phyloP scores from a whole-genome alignment of 2,888 invertebrate genomes.

The Tenthredo scrophulariae region DNA sequence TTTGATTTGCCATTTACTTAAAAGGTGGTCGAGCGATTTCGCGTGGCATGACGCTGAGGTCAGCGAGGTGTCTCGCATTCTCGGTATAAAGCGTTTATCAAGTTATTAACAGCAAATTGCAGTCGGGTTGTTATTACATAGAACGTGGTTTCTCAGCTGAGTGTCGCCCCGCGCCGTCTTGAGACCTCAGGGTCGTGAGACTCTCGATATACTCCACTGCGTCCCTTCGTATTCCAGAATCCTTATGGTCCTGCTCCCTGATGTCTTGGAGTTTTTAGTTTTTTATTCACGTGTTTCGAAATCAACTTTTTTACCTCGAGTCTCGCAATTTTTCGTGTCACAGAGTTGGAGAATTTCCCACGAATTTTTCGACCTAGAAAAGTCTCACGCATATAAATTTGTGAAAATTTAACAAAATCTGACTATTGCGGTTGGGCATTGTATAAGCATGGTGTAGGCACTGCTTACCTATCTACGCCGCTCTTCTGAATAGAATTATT shows the following conservation, averaged over 20 bases:
- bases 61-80: slow-evolving; percentile 52
- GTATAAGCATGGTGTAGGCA: background rate
- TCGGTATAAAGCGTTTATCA: slow-evolving; percentile 59
- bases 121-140: slow-evolving; percentile 61
- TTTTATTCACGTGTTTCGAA: background rate
- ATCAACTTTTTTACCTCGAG: background rate
- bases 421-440: background rate
- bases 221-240: slow-evolving; percentile 35
- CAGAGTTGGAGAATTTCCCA: background rate
- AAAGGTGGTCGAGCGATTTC: slow-evolving; percentile 52
- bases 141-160: slow-evolving; percentile 59
- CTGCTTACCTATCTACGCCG: background rate
- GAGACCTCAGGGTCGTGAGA: slow-evolving; percentile 63
- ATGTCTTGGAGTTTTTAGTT: background rate
- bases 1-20: slow-evolving; percentile 51
- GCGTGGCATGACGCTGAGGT: slow-evolving; percentile 47
- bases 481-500: slow-evolving; percentile 31
- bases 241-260: slow-evolving; percentile 15
- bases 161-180: slow-evolving; percentile 60
- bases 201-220: slow-evolving; percentile 44
- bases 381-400: background rate
- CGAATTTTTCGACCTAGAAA: background rate
- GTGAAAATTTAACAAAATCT: background rate
- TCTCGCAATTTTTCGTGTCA: slow-evolving; percentile 4
- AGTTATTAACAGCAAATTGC: slow-evolving; percentile 66